phyloP scores from a whole-genome alignment of 2,888 invertebrate genomes.

The Baccha elongata region DNA sequence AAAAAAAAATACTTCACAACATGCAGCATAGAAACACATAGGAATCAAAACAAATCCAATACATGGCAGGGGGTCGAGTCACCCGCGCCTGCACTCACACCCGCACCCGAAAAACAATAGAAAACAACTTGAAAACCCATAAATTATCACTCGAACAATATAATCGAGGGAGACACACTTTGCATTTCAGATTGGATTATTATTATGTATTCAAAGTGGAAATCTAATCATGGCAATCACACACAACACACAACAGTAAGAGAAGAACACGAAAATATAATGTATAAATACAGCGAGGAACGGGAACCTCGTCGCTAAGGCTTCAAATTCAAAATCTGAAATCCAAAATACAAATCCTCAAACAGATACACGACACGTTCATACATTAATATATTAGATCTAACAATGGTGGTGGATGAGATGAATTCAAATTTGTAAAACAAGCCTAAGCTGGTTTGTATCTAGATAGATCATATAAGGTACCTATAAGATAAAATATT shows the following conservation, averaged over 20 bases:
- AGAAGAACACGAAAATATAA: conserved; percentile 33
- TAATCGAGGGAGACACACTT: conserved; percentile 71
- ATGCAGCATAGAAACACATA: conserved; percentile 26
- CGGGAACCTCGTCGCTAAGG: conserved; percentile 10
- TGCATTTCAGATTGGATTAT: conserved; percentile 72
- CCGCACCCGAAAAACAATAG: conserved; percentile 48
- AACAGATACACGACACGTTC: conserved; percentile 26
- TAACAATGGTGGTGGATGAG: conserved; percentile 42
- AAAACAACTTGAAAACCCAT: conserved; percentile 70
- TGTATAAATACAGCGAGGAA: conserved; percentile 5
- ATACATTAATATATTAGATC: background rate
- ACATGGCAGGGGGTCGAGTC: conserved; percentile 10
- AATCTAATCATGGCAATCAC: conserved; percentile 71
- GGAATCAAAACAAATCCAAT: background rate
- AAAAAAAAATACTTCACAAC: conserved; percentile 26
- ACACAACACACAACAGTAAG: conserved; percentile 41
- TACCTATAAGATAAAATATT: background rate
- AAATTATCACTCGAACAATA: conserved; percentile 72
- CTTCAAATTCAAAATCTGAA: conserved; percentile 24
- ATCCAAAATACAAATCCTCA: conserved; percentile 26
- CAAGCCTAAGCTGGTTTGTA: conserved; percentile 15
- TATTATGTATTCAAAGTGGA: conserved; percentile 72
- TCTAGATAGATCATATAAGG: background rate
- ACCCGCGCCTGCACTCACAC: background rate
- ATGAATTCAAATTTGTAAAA: conserved; percentile 64